Conservation (phyloP, 2,797 vertebrate species). For the Acipenser oxyrinchus region DNA sequence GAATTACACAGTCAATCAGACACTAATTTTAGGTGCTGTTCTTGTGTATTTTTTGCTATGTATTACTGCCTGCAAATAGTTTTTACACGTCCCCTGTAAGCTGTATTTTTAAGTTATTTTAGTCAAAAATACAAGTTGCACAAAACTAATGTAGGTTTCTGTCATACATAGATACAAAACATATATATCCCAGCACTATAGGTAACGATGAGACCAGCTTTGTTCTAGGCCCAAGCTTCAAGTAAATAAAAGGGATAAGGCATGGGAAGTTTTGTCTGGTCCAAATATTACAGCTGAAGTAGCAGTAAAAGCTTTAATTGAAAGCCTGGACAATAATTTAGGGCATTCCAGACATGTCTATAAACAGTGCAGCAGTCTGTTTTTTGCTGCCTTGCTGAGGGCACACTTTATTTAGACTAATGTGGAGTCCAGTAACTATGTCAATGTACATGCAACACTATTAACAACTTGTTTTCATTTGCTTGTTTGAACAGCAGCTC, state of each 20-base stretch:
- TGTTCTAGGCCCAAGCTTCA: no score
- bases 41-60: no score
- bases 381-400: slow-evolving; percentile 28
- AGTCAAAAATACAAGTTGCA: no score
- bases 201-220: no score
- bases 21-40: no score
- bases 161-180: no score
- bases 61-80: no score
- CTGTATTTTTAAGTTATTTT: no score
- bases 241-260: background rate
- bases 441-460: background rate
- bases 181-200: no score
- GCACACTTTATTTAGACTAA: slow-evolving; percentile 16
- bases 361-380: slow-evolving; percentile 40
- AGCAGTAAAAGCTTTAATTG: background rate
- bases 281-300: background rate
- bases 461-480: slow-evolving; percentile 3
- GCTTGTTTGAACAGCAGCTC: slow-evolving; percentile 9
- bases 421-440: slow-evolving; percentile 9
- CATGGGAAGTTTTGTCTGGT: background rate
- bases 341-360: slow-evolving; percentile 37
- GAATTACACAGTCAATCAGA: no score
- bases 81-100: no score
- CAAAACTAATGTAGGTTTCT: no score
- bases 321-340: slow-evolving; percentile 22